phyloP scores from a whole-genome alignment of 1,140 invertebrate species.

The Philopotamus ludificatus region DNA sequence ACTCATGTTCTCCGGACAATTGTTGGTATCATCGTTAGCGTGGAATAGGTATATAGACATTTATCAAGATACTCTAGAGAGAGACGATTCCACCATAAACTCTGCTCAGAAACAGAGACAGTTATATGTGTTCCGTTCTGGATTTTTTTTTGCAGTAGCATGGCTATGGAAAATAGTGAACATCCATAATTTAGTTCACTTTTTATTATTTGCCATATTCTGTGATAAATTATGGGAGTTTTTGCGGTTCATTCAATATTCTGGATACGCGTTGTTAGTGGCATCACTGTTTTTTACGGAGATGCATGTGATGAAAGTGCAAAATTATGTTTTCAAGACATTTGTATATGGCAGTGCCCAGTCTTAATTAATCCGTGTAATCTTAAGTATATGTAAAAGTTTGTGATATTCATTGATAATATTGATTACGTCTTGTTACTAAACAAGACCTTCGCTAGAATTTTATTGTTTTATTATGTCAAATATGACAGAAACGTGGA shows the following conservation, averaged over 20 bases:
- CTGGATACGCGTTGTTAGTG: constrained; percentile 60
- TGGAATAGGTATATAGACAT: constrained; percentile 81
- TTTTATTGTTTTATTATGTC: no score
- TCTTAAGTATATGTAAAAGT: no score
- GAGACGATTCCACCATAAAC: constrained; percentile 52
- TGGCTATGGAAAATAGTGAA: constrained; percentile 78
- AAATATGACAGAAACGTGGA: no score
- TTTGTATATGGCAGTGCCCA: constrained; percentile 32
- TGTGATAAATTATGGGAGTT: constrained; percentile 77
- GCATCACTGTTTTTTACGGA: constrained; percentile 61
- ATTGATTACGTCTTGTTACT: no score
- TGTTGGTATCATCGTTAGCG: constrained; percentile 68
- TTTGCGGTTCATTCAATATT: constrained; percentile 63
- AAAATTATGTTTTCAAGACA: constrained; percentile 55
- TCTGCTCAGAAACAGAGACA: constrained; percentile 54
- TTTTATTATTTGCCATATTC: constrained; percentile 74
- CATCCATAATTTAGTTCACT: constrained; percentile 75
- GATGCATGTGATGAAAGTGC: constrained; percentile 57
- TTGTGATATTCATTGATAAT: no score
- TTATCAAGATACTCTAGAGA: constrained; percentile 73
- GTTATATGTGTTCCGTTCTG: constrained; percentile 60
- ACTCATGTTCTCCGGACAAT: constrained; percentile 65
- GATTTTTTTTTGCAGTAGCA: constrained; percentile 70
- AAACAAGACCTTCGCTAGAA: no score
- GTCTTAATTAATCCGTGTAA: constrained; percentile 19